Percentiles rank a stretch among this genome's conserved stretches.
These are phyloP conservation scores for Drosophila hamatofila DNA, from an alignment of 2,888 invertebrate genomes.

Conservation along the genomic window DNA sequence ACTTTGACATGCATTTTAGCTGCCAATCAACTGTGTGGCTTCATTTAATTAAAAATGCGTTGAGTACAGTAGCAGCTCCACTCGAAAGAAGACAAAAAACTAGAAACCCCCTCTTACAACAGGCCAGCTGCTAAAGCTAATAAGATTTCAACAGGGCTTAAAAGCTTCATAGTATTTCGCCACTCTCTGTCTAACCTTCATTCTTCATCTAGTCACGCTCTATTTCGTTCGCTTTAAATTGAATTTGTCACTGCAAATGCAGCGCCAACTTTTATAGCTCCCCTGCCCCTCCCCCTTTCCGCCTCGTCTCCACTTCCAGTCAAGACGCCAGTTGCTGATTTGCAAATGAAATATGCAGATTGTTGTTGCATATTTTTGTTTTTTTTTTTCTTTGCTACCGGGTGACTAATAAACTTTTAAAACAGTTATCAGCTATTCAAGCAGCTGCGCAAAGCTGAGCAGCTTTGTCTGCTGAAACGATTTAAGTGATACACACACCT, in stretches of 20 bases:
- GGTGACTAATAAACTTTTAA: constrained; percentile 45
- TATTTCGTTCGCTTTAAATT: constrained; percentile 36
- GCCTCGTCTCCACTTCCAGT: not conserved
- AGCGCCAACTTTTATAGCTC: constrained; percentile 33
- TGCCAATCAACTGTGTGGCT: constrained; percentile 43
- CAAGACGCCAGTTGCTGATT: constrained; percentile 33
- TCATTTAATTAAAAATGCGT: constrained; percentile 47
- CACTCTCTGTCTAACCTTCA: not conserved
- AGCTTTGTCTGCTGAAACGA: not conserved
- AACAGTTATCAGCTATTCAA: constrained; percentile 20
- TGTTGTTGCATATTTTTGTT: constrained; percentile 1
- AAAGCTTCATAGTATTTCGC: constrained; percentile 21
- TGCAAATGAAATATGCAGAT: constrained; percentile 36
- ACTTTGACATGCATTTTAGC: constrained; percentile 34
- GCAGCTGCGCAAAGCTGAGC: constrained; percentile 17
- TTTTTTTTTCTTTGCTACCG: not conserved
- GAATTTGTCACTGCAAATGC: constrained; percentile 43
- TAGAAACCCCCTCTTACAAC: constrained; percentile 22
- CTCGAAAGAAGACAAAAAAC: constrained; percentile 1
- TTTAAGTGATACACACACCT: not conserved
- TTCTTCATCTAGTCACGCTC: not conserved
- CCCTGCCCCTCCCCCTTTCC: not conserved
- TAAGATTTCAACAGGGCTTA: constrained; percentile 45
- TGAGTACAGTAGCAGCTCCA: constrained; percentile 1
- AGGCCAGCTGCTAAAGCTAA: constrained; percentile 46